Conservation (phyloP, 37 sponge, comb jelly and placozoan genomes). For the Eunapius fragilis region DNA sequence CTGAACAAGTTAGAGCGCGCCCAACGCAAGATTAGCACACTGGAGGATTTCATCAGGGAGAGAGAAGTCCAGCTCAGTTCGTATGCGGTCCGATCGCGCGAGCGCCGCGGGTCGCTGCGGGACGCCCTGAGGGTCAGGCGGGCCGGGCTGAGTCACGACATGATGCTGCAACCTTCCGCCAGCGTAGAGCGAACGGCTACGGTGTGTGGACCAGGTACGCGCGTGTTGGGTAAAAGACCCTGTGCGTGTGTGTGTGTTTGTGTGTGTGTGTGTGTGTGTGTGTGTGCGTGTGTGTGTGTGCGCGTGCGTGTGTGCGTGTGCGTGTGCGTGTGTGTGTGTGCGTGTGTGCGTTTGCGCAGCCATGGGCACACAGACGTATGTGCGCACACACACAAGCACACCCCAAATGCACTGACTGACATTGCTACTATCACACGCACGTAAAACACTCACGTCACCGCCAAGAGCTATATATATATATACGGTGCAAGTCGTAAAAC, state of each 20-base stretch:
- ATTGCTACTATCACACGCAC: too few species aligned
- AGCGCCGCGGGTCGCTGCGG: not conserved
- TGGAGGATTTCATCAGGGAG: slow-evolving; percentile 61
- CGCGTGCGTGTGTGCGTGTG: too few species aligned
- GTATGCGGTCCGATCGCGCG: not conserved
- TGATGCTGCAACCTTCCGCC: slow-evolving; percentile 3
- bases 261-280: not conserved
- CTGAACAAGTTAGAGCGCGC: slow-evolving; percentile 34
- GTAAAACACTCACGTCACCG: too few species aligned
- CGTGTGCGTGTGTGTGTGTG: too few species aligned
- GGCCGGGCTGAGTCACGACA: slow-evolving; percentile 2
- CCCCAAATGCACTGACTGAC: too few species aligned
- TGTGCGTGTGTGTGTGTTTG: too few species aligned
- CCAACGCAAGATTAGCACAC: slow-evolving; percentile 43
- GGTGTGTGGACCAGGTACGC: not conserved
- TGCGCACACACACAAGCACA: too few species aligned
- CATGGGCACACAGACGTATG: too few species aligned
- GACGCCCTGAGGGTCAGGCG: not conserved
- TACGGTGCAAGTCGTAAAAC: too few species aligned
- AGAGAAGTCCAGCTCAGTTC: slow-evolving; percentile 39
- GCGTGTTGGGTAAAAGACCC: not conserved
- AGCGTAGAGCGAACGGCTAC: not conserved
- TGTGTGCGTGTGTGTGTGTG: not conserved
- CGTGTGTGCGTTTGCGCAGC: too few species aligned
- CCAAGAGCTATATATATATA: too few species aligned